Evolutionary conservation across 2,797 vertebrate species (phyloP).

Genomic region (Macropus fuliginosus): DNA sequence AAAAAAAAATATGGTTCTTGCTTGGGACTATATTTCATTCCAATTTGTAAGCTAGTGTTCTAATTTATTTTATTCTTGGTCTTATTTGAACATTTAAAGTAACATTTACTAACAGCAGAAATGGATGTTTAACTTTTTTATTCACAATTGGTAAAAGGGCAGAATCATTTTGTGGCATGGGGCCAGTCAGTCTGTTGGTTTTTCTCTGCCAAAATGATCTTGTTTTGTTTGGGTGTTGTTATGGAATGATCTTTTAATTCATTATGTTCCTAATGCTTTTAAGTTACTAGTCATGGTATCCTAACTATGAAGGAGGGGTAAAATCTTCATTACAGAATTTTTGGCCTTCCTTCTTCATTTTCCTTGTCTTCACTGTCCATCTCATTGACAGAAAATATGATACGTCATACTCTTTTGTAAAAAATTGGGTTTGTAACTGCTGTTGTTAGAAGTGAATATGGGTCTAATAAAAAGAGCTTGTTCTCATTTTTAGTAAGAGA

Average conservation of each 20-base stretch:
- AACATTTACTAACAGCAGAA: conserved; percentile 32
- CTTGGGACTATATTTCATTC: background rate
- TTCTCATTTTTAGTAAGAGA: background rate
- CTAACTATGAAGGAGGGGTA: background rate
- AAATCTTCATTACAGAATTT: background rate
- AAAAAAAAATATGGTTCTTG: background rate
- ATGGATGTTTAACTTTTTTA: background rate
- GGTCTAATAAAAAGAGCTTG: conserved; percentile 16
- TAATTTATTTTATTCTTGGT: conserved; percentile 28
- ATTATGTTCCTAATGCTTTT: conserved; percentile 12
- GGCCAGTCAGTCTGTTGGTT: background rate
- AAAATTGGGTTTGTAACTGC: background rate
- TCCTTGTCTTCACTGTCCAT: background rate
- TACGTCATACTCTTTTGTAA: conserved; percentile 7
- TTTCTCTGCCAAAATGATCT: conserved; percentile 1
- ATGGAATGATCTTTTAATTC: background rate
- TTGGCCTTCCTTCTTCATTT: background rate
- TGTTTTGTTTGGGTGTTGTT: background rate
- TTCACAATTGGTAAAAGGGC: background rate
- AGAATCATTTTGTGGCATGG: background rate
- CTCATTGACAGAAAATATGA: background rate
- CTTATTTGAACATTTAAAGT: conserved; percentile 13
- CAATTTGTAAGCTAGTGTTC: background rate
- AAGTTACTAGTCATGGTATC: accelerated
- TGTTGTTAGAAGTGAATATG: conserved; percentile 3